Evolutionary conservation across 2,113 vertebrate genomes (phyloP), one percentile per base, ranked within the genome.

Genomic region (Campylomormyrus numenius): DNA sequence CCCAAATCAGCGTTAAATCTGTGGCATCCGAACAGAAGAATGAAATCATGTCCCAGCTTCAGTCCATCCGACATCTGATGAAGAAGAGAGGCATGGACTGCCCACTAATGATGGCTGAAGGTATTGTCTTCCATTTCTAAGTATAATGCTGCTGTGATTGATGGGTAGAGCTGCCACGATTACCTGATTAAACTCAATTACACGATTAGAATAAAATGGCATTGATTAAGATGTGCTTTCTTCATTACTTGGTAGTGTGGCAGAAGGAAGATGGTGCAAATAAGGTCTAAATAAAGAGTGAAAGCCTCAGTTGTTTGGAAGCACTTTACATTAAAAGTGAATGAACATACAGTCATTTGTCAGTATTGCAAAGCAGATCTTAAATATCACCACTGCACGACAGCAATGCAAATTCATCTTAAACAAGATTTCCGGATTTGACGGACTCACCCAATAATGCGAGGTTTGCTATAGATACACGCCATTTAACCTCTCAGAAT

Each of bases 21-120:
- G 96, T 98, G 94, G 97, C 97, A 46, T 96, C 95, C 93, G 97
- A 97, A 45, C 97, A 98, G 95, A 98, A 97, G 91, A 97, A 97
- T 89, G 97, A 98, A 96, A 98, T 98, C 93, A 97, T 98, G 97
- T 96, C 95, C 56, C 97, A 98, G 56, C 97, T 98, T 21, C 95
- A 97, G 56, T 97, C 97, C 89, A 98, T 98, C 91, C 96, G 97
- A 15, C 95, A 94, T 88, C 93, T 98, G 93, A 98, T 98, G 97
- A 98, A 97, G 94, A 97, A 98, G 94, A 97, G 96, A 92, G 97
- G 97, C 88, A 96, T 98, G 95, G 96, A 98, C 92, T 97, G 95
- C 88, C 95, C 96, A 0, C 94, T 95, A 7, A 90, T 95, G 24
- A 96, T 93, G 52, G 89, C 92, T 86, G 94, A 95, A 92, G 96